A percentile compares a stretch with the other conserved stretches of the same genome.
Evolutionary conservation across 2,888 invertebrate species (phyloP).

Genomic region (Cremastinae sp.): DNA sequence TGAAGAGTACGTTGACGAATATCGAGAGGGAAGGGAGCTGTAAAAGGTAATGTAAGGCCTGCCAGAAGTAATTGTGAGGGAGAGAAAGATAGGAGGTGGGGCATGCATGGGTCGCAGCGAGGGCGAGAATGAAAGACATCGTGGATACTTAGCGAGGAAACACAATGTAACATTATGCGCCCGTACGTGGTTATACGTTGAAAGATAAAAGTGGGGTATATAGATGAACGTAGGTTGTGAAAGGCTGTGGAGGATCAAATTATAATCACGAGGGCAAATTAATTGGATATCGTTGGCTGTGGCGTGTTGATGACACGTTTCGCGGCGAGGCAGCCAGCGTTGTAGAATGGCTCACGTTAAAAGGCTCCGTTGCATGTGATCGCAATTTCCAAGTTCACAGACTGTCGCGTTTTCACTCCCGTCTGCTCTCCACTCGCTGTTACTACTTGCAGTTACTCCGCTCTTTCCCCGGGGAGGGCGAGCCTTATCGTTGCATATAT

Average conservation of each 20-base stretch:
- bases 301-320: slow-evolving; percentile 71
- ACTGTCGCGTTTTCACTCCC: slow-evolving; percentile 9
- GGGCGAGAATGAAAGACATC: slow-evolving; percentile 45
- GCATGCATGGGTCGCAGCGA: slow-evolving; percentile 42
- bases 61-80: slow-evolving; percentile 47
- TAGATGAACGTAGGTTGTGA: slow-evolving; percentile 8
- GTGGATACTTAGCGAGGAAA: slow-evolving; percentile 14
- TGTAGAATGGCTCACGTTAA: slow-evolving; percentile 17
- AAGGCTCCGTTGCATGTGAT: slow-evolving; percentile 28
- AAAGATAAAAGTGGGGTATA: not conserved
- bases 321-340: slow-evolving; percentile 57
- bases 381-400: slow-evolving; percentile 46
- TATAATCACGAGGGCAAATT: slow-evolving; percentile 72
- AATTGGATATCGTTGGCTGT: slow-evolving; percentile 71
- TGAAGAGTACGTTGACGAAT: no score
- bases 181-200: not conserved
- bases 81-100: slow-evolving; percentile 37
- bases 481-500: slow-evolving; percentile 19
- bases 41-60: slow-evolving; percentile 50
- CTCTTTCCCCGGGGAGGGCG: not conserved
- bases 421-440: not conserved
- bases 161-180: slow-evolving; percentile 18
- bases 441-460: not conserved
- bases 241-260: slow-evolving; percentile 64
- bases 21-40: slow-evolving; percentile 39